A percentile compares a stretch with the other conserved stretches of the same genome.
These are phyloP conservation scores for Oreotrochilus melanogaster DNA, from an alignment of 2,113 vertebrate genomes.

Conservation along the genomic window DNA sequence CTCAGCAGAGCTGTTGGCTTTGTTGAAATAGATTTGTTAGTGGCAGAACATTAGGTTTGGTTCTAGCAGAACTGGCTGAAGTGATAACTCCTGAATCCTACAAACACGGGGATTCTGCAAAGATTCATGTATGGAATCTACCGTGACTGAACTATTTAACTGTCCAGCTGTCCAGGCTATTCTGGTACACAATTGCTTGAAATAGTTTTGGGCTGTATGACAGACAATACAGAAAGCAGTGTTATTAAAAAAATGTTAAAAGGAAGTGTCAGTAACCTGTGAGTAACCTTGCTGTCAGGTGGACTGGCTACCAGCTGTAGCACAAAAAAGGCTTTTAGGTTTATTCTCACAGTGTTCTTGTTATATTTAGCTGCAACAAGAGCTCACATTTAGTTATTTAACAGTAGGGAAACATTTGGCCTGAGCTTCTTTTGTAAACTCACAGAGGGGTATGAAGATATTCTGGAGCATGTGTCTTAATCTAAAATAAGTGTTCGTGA, in stretches of 20 bases:
- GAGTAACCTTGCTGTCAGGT: background rate
- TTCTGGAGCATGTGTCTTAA: background rate
- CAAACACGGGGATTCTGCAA: background rate
- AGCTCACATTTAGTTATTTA: constrained; percentile 3
- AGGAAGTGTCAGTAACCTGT: background rate
- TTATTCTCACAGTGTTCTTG: background rate
- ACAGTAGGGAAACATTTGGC: background rate
- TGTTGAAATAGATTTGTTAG: background rate
- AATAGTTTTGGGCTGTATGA: background rate
- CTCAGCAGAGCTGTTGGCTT: background rate
- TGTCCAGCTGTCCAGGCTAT: background rate
- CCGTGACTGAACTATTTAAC: background rate
- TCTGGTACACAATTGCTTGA: background rate
- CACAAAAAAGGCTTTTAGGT: background rate
- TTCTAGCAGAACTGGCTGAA: background rate
- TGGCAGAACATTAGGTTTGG: background rate
- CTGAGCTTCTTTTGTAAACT: background rate
- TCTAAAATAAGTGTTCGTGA: background rate
- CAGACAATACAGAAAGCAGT: background rate
- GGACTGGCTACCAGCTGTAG: background rate
- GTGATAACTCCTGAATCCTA: background rate
- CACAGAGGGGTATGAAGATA: background rate
- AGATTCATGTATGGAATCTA: background rate
- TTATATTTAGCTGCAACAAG: constrained; percentile 4
- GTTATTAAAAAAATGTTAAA: background rate